phyloP scores from a whole-genome alignment of 2,797 vertebrate species.

The Tapirus indicus region DNA sequence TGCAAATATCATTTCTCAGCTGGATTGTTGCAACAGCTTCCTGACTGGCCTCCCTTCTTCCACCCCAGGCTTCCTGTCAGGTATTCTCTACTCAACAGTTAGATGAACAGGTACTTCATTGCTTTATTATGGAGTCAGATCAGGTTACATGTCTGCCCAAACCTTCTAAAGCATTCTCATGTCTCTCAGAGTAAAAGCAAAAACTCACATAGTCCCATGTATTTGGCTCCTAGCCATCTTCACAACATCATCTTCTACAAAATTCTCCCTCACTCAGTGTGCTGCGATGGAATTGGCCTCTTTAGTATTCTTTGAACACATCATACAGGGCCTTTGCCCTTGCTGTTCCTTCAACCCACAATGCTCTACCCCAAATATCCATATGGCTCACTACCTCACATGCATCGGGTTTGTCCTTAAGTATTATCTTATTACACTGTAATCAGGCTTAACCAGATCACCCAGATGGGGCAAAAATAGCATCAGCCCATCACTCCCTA shows the following conservation, averaged over 20 bases:
- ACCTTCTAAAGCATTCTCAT: background rate
- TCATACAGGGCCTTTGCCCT: background rate
- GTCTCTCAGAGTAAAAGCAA: background rate
- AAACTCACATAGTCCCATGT: background rate
- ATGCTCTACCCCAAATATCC: background rate
- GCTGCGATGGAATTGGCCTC: accelerated
- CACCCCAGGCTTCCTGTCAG: background rate
- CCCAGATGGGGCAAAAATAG: background rate
- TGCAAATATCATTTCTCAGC: background rate
- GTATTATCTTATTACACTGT: background rate
- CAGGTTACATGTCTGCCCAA: background rate
- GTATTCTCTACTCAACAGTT: background rate
- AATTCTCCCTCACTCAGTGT: background rate
- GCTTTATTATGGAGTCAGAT: background rate
- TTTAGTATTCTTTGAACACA: background rate
- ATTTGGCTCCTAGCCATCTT: background rate
- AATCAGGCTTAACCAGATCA: background rate
- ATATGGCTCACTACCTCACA: background rate
- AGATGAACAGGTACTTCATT: background rate
- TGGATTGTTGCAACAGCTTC: background rate
- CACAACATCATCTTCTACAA: background rate
- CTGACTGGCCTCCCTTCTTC: background rate
- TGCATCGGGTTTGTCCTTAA: background rate
- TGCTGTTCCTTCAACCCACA: background rate
- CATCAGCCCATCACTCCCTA: background rate